These are phyloP conservation scores for Myopa tessellatipennis DNA, from an alignment of 2,888 invertebrate species.

Conservation along the genomic window DNA sequence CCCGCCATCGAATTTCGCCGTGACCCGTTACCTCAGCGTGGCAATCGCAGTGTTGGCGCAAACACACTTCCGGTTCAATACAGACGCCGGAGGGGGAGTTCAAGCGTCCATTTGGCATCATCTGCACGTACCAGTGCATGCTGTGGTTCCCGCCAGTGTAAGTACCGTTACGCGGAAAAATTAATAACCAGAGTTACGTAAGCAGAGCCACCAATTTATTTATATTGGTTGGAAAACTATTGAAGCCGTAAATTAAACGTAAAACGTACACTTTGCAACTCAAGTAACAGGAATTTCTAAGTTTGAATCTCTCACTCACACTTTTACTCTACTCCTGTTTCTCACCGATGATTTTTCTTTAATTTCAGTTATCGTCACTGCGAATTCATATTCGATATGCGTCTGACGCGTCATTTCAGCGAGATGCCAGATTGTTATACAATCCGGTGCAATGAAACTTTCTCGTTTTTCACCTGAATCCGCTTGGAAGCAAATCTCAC, in stretches of 20 bases:
- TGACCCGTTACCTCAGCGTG: conserved; percentile 54
- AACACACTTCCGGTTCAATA: conserved; percentile 65
- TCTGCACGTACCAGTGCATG: conserved; percentile 66
- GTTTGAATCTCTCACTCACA: no score
- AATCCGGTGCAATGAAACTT: conserved; percentile 65
- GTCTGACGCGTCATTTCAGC: conserved; percentile 64
- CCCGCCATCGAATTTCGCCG: not conserved
- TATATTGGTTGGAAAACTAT: not conserved
- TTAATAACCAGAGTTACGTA: not conserved
- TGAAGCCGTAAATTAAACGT: not conserved
- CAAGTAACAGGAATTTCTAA: no score
- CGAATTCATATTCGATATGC: conserved; percentile 65
- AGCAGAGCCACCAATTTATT: not conserved
- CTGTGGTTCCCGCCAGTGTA: conserved; percentile 66
- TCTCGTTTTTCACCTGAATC: conserved; percentile 52
- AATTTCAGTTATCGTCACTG: conserved; percentile 61
- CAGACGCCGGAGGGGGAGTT: conserved; percentile 66
- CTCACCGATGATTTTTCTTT: not conserved
- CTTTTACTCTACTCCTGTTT: no score
- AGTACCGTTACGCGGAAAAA: conserved; percentile 51
- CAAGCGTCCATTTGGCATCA: conserved; percentile 65
- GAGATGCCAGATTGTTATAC: conserved; percentile 63
- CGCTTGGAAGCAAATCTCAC: not conserved
- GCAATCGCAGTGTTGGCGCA: conserved; percentile 66
- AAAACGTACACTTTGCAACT: no score